These are phyloP conservation scores for Scarus forsteni DNA, from an alignment of 2,797 vertebrate species.

Conservation along the genomic window DNA sequence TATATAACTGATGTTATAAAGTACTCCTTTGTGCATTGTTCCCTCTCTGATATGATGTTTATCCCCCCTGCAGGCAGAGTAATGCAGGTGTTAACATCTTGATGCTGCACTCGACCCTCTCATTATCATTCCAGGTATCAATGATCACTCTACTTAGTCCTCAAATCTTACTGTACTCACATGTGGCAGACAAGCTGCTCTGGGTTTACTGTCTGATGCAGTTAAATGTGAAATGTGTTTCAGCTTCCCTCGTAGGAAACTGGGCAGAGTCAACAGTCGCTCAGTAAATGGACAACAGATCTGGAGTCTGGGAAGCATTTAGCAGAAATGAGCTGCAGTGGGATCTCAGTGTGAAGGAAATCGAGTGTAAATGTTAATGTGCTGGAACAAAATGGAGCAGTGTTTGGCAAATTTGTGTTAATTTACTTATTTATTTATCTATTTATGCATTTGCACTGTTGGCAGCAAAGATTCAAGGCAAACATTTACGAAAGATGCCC, in stretches of 20 bases:
- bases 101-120: slow-evolving; percentile 5
- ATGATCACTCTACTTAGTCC: background rate
- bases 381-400: background rate
- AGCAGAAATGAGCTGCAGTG: slow-evolving; percentile 8
- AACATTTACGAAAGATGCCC: too few relatives aligned
- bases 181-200: background rate
- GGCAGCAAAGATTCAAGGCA: background rate
- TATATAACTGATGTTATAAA: background rate
- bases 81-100: slow-evolving; percentile 9
- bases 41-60: background rate
- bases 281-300: slow-evolving; percentile 5
- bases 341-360: slow-evolving; percentile 5
- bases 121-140: slow-evolving; percentile 26
- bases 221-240: slow-evolving; percentile 29
- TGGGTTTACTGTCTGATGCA: background rate
- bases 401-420: background rate
- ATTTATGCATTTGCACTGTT: background rate
- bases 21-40: background rate
- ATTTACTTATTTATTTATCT: too few relatives aligned
- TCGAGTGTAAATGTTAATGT: background rate
- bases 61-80: slow-evolving; percentile 13
- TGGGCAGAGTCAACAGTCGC: slow-evolving; percentile 22
- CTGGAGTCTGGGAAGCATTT: slow-evolving; percentile 32
- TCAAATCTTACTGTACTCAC: background rate
- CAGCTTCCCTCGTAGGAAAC: slow-evolving; percentile 41